Evolutionary conservation across 2,797 vertebrate genomes (phyloP).

Genomic region (Tolypeutes matacus): DNA sequence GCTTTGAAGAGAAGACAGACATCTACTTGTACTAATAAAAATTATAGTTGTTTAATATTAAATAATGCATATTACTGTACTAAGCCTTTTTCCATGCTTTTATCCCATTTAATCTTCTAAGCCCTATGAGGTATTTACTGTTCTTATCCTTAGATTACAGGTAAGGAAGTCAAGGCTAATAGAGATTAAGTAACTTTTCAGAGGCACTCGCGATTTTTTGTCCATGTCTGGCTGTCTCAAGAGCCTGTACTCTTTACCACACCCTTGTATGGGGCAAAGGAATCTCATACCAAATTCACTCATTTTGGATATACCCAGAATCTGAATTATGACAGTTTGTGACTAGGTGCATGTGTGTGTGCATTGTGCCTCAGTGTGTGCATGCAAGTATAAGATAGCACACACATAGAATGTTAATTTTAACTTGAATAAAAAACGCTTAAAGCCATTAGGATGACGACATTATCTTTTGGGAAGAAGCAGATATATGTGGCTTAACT

Average conservation of each 20-base stretch:
- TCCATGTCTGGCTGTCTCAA: neutral
- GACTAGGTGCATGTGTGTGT: neutral
- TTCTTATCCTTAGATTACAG: neutral
- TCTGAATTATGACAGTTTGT: neutral
- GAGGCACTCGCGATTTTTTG: neutral
- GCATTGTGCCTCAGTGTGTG: too few species aligned
- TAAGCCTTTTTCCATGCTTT: neutral
- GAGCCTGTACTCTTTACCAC: neutral
- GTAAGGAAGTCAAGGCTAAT: neutral
- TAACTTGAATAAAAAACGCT: neutral
- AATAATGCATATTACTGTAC: neutral
- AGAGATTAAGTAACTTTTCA: neutral
- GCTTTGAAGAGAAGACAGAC: slow-evolving; percentile 1
- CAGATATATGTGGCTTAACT: neutral
- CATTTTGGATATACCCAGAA: neutral
- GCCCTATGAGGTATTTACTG: neutral
- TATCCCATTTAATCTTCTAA: neutral
- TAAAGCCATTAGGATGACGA: neutral
- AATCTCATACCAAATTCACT: neutral
- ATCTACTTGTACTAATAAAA: slow-evolving; percentile 18
- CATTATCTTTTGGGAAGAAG: neutral
- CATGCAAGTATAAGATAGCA: neutral
- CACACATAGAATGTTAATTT: neutral
- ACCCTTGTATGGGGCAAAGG: neutral
- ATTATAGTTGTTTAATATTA: neutral